Conservation (phyloP, 2,888 invertebrate genomes). For the Aproaerema taeniolella region DNA sequence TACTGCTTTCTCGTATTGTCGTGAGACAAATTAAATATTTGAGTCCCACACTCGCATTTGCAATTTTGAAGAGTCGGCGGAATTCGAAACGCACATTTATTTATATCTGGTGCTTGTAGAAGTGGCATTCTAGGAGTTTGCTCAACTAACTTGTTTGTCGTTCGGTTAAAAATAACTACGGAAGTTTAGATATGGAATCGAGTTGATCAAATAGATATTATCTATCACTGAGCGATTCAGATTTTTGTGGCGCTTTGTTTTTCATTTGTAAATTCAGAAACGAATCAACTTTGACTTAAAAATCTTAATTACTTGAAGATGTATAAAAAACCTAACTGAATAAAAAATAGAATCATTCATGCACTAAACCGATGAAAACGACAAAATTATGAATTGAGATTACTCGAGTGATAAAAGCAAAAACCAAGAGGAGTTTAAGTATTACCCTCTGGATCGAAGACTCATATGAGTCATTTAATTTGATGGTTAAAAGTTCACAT, state of each 20-base stretch:
- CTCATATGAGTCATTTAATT: no score
- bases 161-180: conserved; percentile 45
- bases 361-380: no score
- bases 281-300: no score
- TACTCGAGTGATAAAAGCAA: no score
- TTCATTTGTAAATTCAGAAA: no score
- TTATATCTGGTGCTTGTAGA: neutral
- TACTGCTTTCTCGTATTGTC: conserved; percentile 19
- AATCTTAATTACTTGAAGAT: no score
- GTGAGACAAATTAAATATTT: conserved; percentile 18
- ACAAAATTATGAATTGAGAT: no score
- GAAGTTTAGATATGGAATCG: conserved; percentile 51
- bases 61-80: conserved; percentile 15
- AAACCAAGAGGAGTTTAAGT: no score
- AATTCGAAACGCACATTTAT: conserved; percentile 7
- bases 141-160: conserved; percentile 32
- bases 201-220: conserved; percentile 45
- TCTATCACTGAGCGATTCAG: conserved; percentile 29
- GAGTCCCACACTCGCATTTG: conserved; percentile 14
- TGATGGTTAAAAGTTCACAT: no score
- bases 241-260: conserved; percentile 13
- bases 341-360: no score
- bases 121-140: conserved; percentile 15
- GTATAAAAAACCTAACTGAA: no score
- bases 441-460: no score